Evolutionary conservation across 2,888 invertebrate species (phyloP).

Genomic region (Erynnis tages): DNA sequence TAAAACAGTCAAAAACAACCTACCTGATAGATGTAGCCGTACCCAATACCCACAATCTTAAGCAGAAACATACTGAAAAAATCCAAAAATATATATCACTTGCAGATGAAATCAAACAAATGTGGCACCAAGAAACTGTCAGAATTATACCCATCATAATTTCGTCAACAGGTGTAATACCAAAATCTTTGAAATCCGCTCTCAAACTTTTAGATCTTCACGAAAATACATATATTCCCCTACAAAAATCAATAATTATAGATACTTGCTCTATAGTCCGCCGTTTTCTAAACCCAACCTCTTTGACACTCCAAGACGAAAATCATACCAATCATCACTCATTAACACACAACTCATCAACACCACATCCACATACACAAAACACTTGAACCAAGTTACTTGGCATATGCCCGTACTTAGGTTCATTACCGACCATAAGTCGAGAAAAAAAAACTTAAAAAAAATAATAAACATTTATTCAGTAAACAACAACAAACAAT

Average conservation of each 20-base stretch:
- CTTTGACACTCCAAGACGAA: not conserved
- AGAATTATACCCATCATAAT: too few species aligned
- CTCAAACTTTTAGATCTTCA: not conserved
- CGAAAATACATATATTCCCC: not conserved
- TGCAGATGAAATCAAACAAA: slow-evolving; percentile 7
- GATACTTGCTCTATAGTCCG: slow-evolving; percentile 4
- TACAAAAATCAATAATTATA: slow-evolving; percentile 6
- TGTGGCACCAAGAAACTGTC: slow-evolving; percentile 1
- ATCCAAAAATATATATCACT: slow-evolving; percentile 7
- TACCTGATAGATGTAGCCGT: slow-evolving; percentile 9
- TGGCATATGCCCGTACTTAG: too few species aligned
- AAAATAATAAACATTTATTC: too few species aligned
- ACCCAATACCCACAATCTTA: slow-evolving; percentile 11
- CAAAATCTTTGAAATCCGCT: too few species aligned
- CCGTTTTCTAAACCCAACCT: not conserved
- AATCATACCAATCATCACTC: too few species aligned
- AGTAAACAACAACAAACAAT: too few species aligned
- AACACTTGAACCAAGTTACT: too few species aligned
- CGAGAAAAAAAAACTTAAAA: too few species aligned
- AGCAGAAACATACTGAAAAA: slow-evolving; percentile 11
- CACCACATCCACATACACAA: too few species aligned
- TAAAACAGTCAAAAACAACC: slow-evolving; percentile 2
- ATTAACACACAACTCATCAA: too few species aligned
- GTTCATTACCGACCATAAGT: too few species aligned
- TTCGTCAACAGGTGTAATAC: too few species aligned